These are phyloP conservation scores for Tenebrosternarchus preto DNA, from an alignment of 2,113 vertebrate species.

Conservation along the genomic window DNA sequence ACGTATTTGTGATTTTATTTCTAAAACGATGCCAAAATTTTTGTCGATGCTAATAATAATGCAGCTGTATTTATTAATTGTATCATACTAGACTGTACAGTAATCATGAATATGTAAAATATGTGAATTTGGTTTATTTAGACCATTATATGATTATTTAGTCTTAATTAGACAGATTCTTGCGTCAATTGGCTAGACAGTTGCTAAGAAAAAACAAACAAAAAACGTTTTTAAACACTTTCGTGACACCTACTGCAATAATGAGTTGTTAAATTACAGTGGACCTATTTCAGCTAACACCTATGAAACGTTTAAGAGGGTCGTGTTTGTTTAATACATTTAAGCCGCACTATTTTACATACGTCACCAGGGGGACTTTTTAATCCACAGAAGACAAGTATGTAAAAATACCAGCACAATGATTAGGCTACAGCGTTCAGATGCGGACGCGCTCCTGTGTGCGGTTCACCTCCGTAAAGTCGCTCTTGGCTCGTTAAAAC, in stretches of 20 bases:
- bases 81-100: too few relatives aligned
- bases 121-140: too few relatives aligned
- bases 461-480: constrained; percentile 59
- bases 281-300: constrained; percentile 38
- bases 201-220: not conserved
- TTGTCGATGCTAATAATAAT: not conserved
- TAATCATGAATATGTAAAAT: too few relatives aligned
- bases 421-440: constrained; percentile 49
- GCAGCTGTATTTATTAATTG: not conserved
- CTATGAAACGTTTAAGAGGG: constrained; percentile 35
- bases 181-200: not conserved
- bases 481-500: constrained; percentile 57
- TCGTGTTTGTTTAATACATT: constrained; percentile 54
- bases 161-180: constrained; percentile 8
- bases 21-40: not conserved
- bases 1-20: not conserved
- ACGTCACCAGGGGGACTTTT: constrained; percentile 44
- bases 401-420: constrained; percentile 44
- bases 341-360: constrained; percentile 45
- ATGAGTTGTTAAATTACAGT: constrained; percentile 33
- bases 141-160: not conserved
- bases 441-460: constrained; percentile 35
- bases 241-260: constrained; percentile 10
- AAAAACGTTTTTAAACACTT: constrained; percentile 20
- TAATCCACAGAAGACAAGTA: constrained; percentile 50